Conservation (phyloP, 2,113 vertebrate species). For the Muntiacus muntjak region DNA sequence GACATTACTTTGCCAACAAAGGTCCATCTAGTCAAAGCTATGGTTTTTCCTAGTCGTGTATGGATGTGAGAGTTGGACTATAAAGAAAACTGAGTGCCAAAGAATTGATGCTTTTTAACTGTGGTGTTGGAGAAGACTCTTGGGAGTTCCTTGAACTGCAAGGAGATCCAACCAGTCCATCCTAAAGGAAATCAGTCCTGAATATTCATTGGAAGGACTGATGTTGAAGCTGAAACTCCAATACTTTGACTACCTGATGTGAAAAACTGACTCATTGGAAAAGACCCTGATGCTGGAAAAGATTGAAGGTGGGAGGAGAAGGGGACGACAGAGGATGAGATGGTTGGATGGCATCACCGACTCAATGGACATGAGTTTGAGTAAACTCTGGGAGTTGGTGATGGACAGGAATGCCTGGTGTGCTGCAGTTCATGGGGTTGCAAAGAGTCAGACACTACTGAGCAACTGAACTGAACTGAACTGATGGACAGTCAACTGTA, state of each 20-base stretch:
- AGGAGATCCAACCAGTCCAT: neutral
- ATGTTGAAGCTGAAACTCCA: neutral
- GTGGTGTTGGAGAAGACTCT: neutral
- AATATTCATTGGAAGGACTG: neutral
- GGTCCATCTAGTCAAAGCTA: neutral
- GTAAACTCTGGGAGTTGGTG: neutral
- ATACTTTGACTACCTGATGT: neutral
- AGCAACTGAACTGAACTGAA: neutral
- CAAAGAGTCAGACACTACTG: neutral
- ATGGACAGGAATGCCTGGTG: neutral
- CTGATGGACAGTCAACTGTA: neutral
- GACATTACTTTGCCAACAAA: neutral
- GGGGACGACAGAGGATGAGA: neutral
- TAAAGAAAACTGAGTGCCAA: neutral
- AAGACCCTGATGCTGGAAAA: neutral
- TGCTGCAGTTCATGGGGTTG: neutral
- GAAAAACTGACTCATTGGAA: neutral
- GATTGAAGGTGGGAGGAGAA: neutral
- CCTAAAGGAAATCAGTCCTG: neutral
- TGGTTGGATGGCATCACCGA: neutral
- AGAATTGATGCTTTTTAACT: neutral
- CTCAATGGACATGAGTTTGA: neutral
- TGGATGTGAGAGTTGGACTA: neutral
- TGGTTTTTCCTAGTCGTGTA: neutral
- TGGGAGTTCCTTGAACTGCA: neutral